These are phyloP conservation scores for Diachasmimorpha longicaudata DNA, from an alignment of 1,140 invertebrate genomes.

Conservation along the genomic window DNA sequence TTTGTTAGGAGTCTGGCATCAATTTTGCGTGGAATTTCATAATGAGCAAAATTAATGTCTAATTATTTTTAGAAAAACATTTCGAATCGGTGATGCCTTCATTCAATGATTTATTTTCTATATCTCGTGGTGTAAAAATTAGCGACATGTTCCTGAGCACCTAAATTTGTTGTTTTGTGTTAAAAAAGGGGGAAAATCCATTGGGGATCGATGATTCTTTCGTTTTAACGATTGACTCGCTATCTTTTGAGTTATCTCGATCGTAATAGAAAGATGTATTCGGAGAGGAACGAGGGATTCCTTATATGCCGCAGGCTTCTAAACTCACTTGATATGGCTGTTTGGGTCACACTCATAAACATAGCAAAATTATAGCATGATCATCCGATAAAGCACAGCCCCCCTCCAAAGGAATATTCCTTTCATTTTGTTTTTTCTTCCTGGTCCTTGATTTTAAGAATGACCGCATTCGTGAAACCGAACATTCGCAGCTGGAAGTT, in stretches of 20 bases:
- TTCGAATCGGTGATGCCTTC: too few species aligned
- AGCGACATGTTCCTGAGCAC: background rate
- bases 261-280: background rate
- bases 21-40: too few species aligned
- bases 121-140: too few species aligned
- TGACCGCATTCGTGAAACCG: background rate
- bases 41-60: too few species aligned
- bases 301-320: background rate
- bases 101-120: too few species aligned
- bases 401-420: background rate
- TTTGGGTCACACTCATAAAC: conserved; percentile 21
- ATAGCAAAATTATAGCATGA: conserved; percentile 20
- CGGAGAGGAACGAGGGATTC: too few species aligned
- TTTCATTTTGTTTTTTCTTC: conserved; percentile 13
- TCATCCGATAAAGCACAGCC: conserved; percentile 4
- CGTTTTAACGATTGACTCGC: background rate
- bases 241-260: background rate
- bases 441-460: background rate
- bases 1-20: too few species aligned
- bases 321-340: conserved; percentile 10
- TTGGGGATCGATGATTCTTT: background rate
- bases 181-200: background rate
- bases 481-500: conserved; percentile 4
- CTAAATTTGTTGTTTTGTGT: background rate
- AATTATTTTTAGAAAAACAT: too few species aligned